A percentile compares a stretch with the other conserved stretches of the same genome.
These are phyloP conservation scores for Globicephala melas DNA, from an alignment of 2,113 vertebrate species.

Conservation along the genomic window DNA sequence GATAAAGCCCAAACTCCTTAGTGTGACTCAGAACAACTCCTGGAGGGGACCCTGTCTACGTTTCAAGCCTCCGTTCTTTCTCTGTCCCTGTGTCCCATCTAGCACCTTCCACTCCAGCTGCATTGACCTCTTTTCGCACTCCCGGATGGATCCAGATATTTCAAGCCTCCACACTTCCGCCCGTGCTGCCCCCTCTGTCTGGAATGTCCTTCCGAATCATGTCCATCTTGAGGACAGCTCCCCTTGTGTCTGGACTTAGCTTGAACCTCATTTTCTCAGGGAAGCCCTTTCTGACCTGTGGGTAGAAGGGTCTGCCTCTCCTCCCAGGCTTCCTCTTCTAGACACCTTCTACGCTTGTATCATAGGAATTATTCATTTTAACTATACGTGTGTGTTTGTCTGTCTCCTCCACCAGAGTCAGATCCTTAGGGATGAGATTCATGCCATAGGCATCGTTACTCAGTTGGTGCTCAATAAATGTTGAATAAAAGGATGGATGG, in stretches of 20 bases:
- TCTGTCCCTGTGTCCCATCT: neutral
- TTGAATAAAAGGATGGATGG: neutral
- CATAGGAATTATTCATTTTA: neutral
- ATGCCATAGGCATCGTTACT: accelerated
- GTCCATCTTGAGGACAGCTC: neutral
- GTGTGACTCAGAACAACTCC: neutral
- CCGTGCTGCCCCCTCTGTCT: neutral
- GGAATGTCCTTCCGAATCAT: neutral
- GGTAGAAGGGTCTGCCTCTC: neutral
- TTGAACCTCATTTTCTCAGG: neutral
- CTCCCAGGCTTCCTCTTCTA: neutral
- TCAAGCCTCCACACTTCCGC: neutral
- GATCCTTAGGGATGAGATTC: neutral
- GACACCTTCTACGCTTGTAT: neutral
- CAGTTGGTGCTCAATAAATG: neutral
- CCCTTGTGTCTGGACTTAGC: neutral
- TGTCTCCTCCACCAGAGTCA: neutral
- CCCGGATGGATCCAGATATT: neutral
- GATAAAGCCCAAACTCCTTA: neutral
- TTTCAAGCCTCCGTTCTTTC: neutral
- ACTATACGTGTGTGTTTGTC: neutral
- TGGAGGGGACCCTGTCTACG: neutral
- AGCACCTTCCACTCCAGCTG: neutral
- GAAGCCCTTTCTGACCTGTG: neutral
- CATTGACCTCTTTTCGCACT: neutral